Percentiles rank a stretch among this genome's conserved stretches.
Conservation (phyloP, 2,113 vertebrate species). For the Nothoprocta pentlandii region DNA sequence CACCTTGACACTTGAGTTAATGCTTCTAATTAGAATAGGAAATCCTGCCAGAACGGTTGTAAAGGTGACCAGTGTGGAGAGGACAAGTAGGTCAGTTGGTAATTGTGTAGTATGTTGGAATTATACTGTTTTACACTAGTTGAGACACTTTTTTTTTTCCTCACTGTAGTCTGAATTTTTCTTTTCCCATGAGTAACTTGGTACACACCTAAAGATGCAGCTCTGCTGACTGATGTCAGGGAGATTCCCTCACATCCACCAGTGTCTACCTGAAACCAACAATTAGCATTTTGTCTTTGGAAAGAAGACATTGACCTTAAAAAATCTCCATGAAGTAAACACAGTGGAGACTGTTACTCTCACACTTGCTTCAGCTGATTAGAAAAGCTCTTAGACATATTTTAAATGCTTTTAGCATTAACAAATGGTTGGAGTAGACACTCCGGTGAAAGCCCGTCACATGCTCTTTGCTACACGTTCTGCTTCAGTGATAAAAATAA, state of each 20-base stretch:
- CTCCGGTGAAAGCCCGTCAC: not conserved
- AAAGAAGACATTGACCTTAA: not conserved
- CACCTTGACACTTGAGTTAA: not conserved
- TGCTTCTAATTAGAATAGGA: not conserved
- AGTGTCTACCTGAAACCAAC: not conserved
- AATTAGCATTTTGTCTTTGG: not conserved
- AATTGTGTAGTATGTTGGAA: not conserved
- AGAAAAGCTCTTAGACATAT: not conserved
- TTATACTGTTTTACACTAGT: not conserved
- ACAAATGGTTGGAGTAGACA: not conserved
- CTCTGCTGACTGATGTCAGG: not conserved
- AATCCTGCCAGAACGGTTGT: not conserved
- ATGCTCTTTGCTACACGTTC: not conserved
- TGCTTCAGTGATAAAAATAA: slow-evolving; percentile 19
- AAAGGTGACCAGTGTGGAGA: not conserved
- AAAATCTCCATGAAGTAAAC: not conserved
- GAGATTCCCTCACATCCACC: fast-evolving
- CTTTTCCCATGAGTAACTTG: not conserved
- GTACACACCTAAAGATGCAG: not conserved
- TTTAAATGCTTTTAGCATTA: slow-evolving; percentile 16
- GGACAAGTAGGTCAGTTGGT: not conserved
- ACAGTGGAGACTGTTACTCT: not conserved
- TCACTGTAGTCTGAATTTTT: not conserved
- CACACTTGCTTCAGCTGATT: not conserved
- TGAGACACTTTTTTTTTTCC: not conserved